These are phyloP conservation scores for Tanytarsus gracilentus DNA, from an alignment of 2,888 invertebrate genomes.

Conservation along the genomic window DNA sequence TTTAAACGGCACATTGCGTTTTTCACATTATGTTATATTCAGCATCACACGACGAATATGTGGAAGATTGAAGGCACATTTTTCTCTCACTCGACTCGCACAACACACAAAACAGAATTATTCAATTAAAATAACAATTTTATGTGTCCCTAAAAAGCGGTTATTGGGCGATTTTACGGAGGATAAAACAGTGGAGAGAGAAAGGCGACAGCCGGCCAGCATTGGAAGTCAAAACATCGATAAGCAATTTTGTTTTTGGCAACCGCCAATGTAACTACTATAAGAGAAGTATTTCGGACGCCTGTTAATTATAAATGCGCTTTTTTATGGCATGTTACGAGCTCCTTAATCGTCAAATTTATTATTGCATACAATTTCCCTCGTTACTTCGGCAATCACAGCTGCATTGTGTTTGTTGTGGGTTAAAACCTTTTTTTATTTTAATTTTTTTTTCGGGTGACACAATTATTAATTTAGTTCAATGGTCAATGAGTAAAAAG, in stretches of 20 bases:
- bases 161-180: background rate
- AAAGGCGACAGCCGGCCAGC: background rate
- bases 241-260: constrained; percentile 3
- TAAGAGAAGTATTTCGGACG: background rate
- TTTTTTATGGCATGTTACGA: constrained; percentile 12
- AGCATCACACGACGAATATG: background rate
- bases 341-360: constrained; percentile 14
- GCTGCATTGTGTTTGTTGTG: too few relatives aligned
- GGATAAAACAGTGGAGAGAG: background rate
- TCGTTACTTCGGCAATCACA: too few relatives aligned
- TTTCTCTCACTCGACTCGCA: background rate
- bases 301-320: constrained; percentile 18
- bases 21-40: background rate
- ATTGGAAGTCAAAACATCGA: background rate
- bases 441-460: too few relatives aligned
- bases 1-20: constrained; percentile 7
- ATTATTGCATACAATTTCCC: constrained; percentile 10
- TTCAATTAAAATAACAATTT: constrained; percentile 18
- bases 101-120: constrained; percentile 11
- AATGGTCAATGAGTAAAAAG: too few relatives aligned
- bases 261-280: background rate
- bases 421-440: too few relatives aligned
- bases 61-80: constrained; percentile 3
- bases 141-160: constrained; percentile 8
- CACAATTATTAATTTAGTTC: too few relatives aligned